Conservation (phyloP, 30 jellyfish, hydroid and myxozoan species). For the Turritopsis dohrnii region DNA sequence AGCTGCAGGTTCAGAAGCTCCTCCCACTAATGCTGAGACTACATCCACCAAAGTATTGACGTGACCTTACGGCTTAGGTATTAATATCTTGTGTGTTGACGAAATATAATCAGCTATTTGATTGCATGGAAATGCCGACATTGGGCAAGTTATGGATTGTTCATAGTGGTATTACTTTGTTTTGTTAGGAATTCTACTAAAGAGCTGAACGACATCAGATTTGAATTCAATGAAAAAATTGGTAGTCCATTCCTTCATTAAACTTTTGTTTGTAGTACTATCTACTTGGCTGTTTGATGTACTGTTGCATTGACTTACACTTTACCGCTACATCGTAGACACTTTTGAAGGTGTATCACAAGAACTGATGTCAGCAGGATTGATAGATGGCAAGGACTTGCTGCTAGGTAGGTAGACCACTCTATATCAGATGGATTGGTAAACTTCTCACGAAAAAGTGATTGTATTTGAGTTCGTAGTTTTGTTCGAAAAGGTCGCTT, state of each 20-base stretch:
- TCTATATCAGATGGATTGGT: background rate
- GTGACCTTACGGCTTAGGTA: too few species aligned
- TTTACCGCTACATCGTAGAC: conserved; percentile 28
- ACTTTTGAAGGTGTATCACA: conserved; percentile 96
- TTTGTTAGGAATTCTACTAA: conserved; percentile 60
- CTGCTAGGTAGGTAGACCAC: conserved; percentile 50
- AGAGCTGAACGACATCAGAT: conserved; percentile 90
- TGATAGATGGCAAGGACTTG: conserved; percentile 89
- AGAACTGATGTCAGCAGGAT: conserved; percentile 95
- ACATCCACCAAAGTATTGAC: too few species aligned
- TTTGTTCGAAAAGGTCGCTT: too few species aligned
- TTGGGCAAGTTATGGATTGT: too few species aligned
- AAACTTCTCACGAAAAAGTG: background rate
- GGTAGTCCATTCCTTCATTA: background rate
- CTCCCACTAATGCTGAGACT: too few species aligned
- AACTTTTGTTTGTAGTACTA: background rate
- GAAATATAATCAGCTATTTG: too few species aligned
- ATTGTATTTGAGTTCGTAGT: background rate
- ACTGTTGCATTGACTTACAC: too few species aligned
- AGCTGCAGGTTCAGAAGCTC: too few species aligned
- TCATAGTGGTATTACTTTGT: too few species aligned
- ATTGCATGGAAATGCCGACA: too few species aligned
- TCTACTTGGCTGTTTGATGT: too few species aligned
- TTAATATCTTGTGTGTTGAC: too few species aligned
- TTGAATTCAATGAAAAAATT: conserved; percentile 48